Conservation (phyloP, 2,797 vertebrate species). For the Gouania willdenowi region DNA sequence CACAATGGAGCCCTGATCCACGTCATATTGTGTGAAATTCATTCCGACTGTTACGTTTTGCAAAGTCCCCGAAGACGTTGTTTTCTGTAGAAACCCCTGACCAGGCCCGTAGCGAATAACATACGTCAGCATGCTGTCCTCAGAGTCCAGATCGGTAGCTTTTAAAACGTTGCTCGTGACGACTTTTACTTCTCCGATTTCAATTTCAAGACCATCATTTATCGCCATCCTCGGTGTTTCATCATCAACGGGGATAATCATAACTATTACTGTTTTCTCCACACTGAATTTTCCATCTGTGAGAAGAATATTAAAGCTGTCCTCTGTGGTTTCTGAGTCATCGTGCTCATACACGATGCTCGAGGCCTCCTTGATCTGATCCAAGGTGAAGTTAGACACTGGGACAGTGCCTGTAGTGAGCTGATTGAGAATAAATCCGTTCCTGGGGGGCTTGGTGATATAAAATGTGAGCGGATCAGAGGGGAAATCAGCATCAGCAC, state of each 20-base stretch:
- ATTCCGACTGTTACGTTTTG: slow-evolving; percentile 89
- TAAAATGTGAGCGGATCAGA: slow-evolving; percentile 81
- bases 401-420: slow-evolving; percentile 81
- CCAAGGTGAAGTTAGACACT: slow-evolving; percentile 86
- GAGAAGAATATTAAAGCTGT: slow-evolving; percentile 86
- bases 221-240: slow-evolving; percentile 94
- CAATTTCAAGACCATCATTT: slow-evolving; percentile 92
- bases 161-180: slow-evolving; percentile 84
- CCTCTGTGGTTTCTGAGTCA: slow-evolving; percentile 89
- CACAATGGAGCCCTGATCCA: slow-evolving; percentile 85
- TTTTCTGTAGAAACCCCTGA: slow-evolving; percentile 85
- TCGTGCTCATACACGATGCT: slow-evolving; percentile 94
- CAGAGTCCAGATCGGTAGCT: slow-evolving; percentile 93
- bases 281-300: slow-evolving; percentile 85
- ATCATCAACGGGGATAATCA: slow-evolving; percentile 92
- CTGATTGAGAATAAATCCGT: slow-evolving; percentile 89
- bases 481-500: slow-evolving; percentile 86
- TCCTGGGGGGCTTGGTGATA: slow-evolving; percentile 81
- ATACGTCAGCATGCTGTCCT: slow-evolving; percentile 84
- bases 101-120: slow-evolving; percentile 84
- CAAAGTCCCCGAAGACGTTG: slow-evolving; percentile 60
- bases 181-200: slow-evolving; percentile 84
- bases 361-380: slow-evolving; percentile 89
- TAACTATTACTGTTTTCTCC: slow-evolving; percentile 80
- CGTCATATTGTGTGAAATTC: slow-evolving; percentile 93